These are phyloP conservation scores for Dryomyza anilis DNA, from an alignment of 2,888 invertebrate genomes.

Conservation along the genomic window DNA sequence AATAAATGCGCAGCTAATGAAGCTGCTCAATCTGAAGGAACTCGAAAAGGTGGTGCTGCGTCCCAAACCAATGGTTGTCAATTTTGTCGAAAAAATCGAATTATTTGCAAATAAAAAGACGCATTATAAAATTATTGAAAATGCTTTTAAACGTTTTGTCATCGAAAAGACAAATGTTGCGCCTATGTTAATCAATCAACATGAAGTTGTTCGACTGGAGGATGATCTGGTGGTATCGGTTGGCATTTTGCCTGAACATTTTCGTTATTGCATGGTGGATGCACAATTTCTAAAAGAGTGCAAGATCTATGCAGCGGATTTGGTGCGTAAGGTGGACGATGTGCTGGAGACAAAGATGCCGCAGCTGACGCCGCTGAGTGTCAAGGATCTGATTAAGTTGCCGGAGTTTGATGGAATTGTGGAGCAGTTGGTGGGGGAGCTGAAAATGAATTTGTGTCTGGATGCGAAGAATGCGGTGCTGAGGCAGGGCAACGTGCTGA, in stretches of 20 bases:
- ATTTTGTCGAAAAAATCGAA: constrained; percentile 60
- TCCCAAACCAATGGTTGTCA: constrained; percentile 55
- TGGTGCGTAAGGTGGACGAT: constrained; percentile 63
- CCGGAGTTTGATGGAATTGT: constrained; percentile 57
- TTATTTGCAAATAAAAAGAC: constrained; percentile 56
- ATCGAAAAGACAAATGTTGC: constrained; percentile 52
- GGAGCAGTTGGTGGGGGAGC: constrained; percentile 48
- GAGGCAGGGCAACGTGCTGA: constrained; percentile 61
- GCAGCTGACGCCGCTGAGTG: constrained; percentile 46
- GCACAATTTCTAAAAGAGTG: constrained; percentile 58
- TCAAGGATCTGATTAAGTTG: constrained; percentile 55
- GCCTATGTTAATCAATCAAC: constrained; percentile 57
- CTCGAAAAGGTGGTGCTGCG: constrained; percentile 54
- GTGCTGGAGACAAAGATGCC: constrained; percentile 58
- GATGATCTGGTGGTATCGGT: constrained; percentile 55
- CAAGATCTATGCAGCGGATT: constrained; percentile 58
- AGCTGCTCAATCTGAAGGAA: constrained; percentile 53
- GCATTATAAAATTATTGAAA: constrained; percentile 58
- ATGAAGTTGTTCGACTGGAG: constrained; percentile 58
- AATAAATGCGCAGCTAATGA: constrained; percentile 58
- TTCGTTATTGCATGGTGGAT: constrained; percentile 60
- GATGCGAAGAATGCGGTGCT: constrained; percentile 53
- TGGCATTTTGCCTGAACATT: constrained; percentile 58
- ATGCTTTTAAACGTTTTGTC: constrained; percentile 58
- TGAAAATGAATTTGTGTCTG: constrained; percentile 57